Percentiles rank a stretch among this genome's conserved stretches.
phyloP scores from a whole-genome alignment of 2,797 vertebrate genomes.

The Anniella stebbinsi region DNA sequence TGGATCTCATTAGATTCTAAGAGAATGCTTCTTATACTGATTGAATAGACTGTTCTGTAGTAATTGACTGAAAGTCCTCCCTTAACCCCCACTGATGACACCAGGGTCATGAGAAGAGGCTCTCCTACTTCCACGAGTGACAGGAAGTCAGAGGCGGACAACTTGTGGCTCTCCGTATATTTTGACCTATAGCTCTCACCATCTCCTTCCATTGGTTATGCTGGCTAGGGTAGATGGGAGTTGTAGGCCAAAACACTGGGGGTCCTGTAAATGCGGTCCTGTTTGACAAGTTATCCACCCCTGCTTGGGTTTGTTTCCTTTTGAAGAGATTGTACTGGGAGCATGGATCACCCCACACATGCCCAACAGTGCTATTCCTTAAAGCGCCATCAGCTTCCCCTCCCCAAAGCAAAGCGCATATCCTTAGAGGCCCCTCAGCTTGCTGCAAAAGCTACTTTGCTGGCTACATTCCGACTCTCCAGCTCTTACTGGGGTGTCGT shows the following conservation, averaged over 20 bases:
- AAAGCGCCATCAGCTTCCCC: no score
- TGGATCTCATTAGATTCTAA: background rate
- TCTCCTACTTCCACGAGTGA: background rate
- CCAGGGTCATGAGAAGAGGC: background rate
- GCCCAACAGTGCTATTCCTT: no score
- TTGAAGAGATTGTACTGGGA: no score
- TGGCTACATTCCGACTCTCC: background rate
- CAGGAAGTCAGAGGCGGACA: background rate
- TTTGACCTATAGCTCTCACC: no score
- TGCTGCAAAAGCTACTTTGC: background rate
- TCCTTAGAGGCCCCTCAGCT: background rate
- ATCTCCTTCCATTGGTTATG: background rate
- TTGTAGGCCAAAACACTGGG: background rate
- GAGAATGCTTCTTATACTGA: background rate
- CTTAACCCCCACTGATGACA: background rate
- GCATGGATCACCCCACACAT: no score
- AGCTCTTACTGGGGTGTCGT: background rate
- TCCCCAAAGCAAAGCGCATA: background rate
- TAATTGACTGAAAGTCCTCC: no score
- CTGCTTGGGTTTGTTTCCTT: background rate
- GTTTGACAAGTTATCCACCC: no score
- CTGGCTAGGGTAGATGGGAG: background rate
- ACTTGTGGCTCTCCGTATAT: no score
- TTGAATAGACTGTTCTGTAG: background rate
- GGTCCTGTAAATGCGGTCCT: no score